Evolutionary conservation across 2,797 vertebrate genomes (phyloP), one percentile per base, ranked within the genome.

Genomic region (Tauraco hartlaubi): DNA sequence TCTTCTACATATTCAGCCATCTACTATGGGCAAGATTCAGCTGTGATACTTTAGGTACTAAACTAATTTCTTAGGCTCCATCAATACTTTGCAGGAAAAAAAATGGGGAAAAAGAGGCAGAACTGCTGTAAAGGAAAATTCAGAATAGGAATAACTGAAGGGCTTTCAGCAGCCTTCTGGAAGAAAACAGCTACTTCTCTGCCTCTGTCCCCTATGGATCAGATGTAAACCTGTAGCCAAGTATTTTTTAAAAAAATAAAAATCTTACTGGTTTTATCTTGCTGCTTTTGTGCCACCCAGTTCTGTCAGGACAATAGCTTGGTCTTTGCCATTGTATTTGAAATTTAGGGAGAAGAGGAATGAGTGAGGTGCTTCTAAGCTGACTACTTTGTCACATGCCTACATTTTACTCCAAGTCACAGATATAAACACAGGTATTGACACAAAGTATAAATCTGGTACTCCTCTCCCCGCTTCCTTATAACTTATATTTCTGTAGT

Each of bases 311-410:
- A 69, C 12, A 67, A 71, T 4, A 76, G 33, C n/a, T 1, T 85
- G 17, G 16, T 76, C n/a, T 83, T 85, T 0, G 0, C 67, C 0
- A 0, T 19, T 62, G 26, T 64, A 31, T 78, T 69, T 12, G 26
- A 73, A 87, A 64, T 73, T 26, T 35, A 49, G 6, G 13, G 37
- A 79, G 61, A 67, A 73, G 51, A 69, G 7, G n/a, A 73, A 48
- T 4, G 23, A 22, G 22, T 1, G 4, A 86, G 25, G 76, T n/a
- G n/a, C n/a, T 85, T 55, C 55, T 39, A 28, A 43, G n/a, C 23
- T 66, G 16, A 78, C 33, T 35, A 31, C 12, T 55, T 82, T 43
- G 26, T 12, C 23, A 35, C 11, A 1, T 17, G 25, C 41, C n/a
- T 66, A 5, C 6, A 2, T 58, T 67, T 82, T 55, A 69, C 43